A percentile compares a stretch with the other conserved stretches of the same genome.
These are phyloP conservation scores for Remorina albescens DNA, from an alignment of 2,797 vertebrate genomes.

Conservation along the genomic window DNA sequence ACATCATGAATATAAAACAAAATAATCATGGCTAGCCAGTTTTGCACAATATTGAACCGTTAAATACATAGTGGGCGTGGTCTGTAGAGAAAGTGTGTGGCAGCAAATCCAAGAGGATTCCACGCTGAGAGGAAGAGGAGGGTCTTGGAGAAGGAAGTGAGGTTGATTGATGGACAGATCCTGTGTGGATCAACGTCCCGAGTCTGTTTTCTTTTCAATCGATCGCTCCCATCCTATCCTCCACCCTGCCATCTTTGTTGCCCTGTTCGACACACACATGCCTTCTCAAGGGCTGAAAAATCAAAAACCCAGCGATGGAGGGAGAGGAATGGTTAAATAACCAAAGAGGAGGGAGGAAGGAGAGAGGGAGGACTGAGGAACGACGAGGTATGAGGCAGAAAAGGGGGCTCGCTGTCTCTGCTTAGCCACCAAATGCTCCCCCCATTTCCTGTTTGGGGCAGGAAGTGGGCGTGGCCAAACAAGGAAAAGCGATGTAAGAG, in stretches of 20 bases:
- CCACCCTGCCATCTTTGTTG: constrained; percentile 50
- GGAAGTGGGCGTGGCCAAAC: constrained; percentile 66
- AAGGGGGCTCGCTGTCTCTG: constrained; percentile 67
- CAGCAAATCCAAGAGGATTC: constrained; percentile 71
- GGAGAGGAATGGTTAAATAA: constrained; percentile 51
- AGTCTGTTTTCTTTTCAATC: constrained; percentile 62
- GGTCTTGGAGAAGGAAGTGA: constrained; percentile 68
- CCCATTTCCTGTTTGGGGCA: constrained; percentile 66
- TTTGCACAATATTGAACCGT: constrained; percentile 81
- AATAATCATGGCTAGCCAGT: constrained; percentile 80
- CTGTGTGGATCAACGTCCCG: constrained; percentile 50
- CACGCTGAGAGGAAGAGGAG: constrained; percentile 75
- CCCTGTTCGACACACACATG: constrained; percentile 46
- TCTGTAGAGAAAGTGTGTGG: constrained; percentile 74
- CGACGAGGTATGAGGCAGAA: constrained; percentile 77
- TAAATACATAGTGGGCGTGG: constrained; percentile 81
- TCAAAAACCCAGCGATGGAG: constrained; percentile 60
- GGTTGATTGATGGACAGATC: constrained; percentile 64
- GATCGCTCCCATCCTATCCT: constrained; percentile 51
- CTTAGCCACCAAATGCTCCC: constrained; percentile 66
- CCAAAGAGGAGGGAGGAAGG: constrained; percentile 67
- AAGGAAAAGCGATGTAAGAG: constrained; percentile 51
- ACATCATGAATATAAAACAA: constrained; percentile 80
- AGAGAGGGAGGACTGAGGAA: constrained; percentile 70
- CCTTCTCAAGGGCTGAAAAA: constrained; percentile 65